Evolutionary conservation across 2,888 invertebrate genomes (phyloP).

Genomic region (Macrophya annulata): DNA sequence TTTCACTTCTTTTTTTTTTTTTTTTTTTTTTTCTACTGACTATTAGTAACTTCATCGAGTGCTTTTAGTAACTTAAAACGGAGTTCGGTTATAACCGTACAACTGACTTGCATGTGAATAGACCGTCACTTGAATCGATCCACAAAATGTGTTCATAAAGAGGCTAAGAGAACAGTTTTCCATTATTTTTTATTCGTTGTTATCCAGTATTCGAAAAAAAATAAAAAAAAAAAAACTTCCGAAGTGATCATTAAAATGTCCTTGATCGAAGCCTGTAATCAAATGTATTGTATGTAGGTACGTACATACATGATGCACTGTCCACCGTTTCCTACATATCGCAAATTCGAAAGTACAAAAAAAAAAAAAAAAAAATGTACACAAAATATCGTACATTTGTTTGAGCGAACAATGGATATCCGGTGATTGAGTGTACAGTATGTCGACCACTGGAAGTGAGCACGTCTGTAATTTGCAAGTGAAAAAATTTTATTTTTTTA

Average conservation of each 20-base stretch:
- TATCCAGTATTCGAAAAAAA: background rate
- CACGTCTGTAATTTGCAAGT: background rate
- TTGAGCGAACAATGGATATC: conserved; percentile 28
- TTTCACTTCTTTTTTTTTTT: background rate
- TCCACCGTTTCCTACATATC: background rate
- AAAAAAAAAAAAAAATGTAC: background rate
- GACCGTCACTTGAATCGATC: background rate
- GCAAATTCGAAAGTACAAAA: background rate
- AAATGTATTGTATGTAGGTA: no score
- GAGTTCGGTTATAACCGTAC: background rate
- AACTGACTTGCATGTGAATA: background rate
- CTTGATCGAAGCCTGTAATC: background rate
- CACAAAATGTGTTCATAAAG: background rate
- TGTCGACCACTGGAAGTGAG: no score
- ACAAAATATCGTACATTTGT: background rate
- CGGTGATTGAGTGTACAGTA: background rate
- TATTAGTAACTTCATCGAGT: background rate
- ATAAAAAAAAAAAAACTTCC: no score
- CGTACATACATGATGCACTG: background rate
- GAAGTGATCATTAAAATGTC: background rate
- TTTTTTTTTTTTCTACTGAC: background rate
- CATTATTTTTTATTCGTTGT: background rate
- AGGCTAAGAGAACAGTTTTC: background rate
- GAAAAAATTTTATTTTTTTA: background rate
- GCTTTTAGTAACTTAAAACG: background rate